These are phyloP conservation scores for Scaptomyza tumidula DNA, from an alignment of 2,888 invertebrate genomes.

Conservation along the genomic window DNA sequence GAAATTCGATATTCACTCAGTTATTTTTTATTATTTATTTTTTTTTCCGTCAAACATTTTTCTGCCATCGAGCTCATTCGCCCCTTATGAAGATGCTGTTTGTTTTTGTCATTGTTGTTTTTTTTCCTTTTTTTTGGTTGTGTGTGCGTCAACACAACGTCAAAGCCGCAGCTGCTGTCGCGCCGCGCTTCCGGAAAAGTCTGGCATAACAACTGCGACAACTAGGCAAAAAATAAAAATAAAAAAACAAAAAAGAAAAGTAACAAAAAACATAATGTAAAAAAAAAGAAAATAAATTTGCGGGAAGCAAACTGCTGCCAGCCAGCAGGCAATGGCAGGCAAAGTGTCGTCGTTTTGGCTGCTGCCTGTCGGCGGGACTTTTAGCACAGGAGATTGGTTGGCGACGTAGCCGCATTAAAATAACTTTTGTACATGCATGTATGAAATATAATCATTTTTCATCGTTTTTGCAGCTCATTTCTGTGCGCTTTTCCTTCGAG, in stretches of 20 bases:
- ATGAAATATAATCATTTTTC: slow-evolving; percentile 62
- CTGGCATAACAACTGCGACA: slow-evolving; percentile 67
- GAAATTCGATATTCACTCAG: slow-evolving; percentile 54
- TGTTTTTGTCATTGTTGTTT: slow-evolving; percentile 20
- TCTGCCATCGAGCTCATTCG: slow-evolving; percentile 62
- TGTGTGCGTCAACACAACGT: slow-evolving; percentile 75
- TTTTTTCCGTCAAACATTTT: slow-evolving; percentile 4
- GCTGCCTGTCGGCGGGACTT: slow-evolving; percentile 52
- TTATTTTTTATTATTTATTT: slow-evolving; percentile 14
- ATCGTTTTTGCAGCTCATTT: slow-evolving; percentile 52
- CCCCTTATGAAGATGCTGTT: slow-evolving; percentile 43
- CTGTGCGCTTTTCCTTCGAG: slow-evolving; percentile 71
- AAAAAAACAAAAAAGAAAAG: neutral
- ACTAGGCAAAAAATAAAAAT: slow-evolving; percentile 32
- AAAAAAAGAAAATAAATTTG: slow-evolving; percentile 35
- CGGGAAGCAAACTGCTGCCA: slow-evolving; percentile 71
- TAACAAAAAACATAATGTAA: slow-evolving; percentile 3
- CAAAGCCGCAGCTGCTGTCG: slow-evolving; percentile 76
- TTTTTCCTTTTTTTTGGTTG: slow-evolving; percentile 31
- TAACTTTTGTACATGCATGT: slow-evolving; percentile 61
- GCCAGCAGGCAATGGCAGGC: slow-evolving; percentile 50
- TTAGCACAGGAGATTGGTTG: slow-evolving; percentile 46
- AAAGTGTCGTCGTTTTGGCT: slow-evolving; percentile 72
- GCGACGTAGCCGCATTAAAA: slow-evolving; percentile 62
- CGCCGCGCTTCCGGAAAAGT: slow-evolving; percentile 81